Percentiles rank a stretch among this genome's conserved stretches.
phyloP scores from a whole-genome alignment of 2,888 invertebrate species.

The Rutpela maculata region DNA sequence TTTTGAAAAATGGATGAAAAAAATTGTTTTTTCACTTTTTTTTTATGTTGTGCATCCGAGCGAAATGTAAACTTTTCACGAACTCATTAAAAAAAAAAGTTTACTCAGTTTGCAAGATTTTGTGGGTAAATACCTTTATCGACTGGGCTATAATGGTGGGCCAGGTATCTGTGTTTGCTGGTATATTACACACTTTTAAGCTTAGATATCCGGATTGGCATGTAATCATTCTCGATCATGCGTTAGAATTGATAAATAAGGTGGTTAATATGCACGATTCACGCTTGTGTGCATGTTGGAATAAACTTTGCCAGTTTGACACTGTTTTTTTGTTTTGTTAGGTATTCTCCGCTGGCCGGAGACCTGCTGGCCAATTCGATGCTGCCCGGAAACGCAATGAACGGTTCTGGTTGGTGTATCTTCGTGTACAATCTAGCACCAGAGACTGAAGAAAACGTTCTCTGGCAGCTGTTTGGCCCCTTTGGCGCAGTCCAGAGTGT shows the following conservation, averaged over 20 bases:
- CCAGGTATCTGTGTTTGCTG: too few species aligned
- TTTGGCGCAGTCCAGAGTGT: conserved; percentile 98
- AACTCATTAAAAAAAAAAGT: too few species aligned
- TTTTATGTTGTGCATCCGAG: too few species aligned
- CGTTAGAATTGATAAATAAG: background rate
- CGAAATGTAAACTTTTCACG: too few species aligned
- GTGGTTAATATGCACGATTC: background rate
- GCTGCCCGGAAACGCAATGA: conserved; percentile 90
- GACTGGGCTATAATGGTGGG: too few species aligned
- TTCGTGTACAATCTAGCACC: conserved; percentile 95
- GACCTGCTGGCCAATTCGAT: conserved; percentile 83
- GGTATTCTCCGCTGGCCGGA: conserved; percentile 88
- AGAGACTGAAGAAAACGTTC: conserved; percentile 92
- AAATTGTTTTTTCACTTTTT: too few species aligned
- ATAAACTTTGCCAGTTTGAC: background rate
- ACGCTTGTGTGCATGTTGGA: background rate
- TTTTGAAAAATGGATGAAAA: too few species aligned
- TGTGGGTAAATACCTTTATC: too few species aligned
- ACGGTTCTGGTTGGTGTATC: conserved; percentile 93
- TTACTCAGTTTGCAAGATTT: too few species aligned
- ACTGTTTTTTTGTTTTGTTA: conserved; percentile 66
- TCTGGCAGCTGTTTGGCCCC: conserved; percentile 97
- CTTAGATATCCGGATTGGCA: background rate
- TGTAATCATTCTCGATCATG: background rate
- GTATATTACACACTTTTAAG: too few species aligned